Percentiles rank a stretch among this genome's conserved stretches.
These are phyloP conservation scores for Chymomyza costata DNA, from an alignment of 1,140 invertebrate species.

Conservation along the genomic window DNA sequence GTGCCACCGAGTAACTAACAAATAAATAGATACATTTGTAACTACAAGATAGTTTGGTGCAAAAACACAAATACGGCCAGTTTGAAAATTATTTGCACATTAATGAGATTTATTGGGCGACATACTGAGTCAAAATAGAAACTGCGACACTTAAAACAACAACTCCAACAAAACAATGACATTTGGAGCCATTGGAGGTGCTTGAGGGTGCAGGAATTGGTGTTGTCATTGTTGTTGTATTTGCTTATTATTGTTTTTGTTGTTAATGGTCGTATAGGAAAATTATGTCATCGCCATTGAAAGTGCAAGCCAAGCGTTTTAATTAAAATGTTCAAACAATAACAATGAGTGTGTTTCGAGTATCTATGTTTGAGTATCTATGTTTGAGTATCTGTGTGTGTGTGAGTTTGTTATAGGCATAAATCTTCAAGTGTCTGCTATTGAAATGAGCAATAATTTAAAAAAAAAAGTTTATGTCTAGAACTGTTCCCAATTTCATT, in stretches of 20 bases:
- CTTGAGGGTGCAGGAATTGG: not conserved
- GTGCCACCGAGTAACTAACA: no score
- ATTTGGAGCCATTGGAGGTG: no score
- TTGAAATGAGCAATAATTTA: no score
- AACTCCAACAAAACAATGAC: not conserved
- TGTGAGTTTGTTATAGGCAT: no score
- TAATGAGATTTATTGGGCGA: constrained; percentile 50
- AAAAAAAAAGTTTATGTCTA: constrained; percentile 14
- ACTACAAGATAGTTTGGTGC: no score
- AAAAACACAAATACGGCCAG: constrained; percentile 21
- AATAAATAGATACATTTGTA: no score
- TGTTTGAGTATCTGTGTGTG: no score
- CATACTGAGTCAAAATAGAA: constrained; percentile 23
- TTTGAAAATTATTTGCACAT: constrained; percentile 52
- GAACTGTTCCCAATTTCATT: not conserved
- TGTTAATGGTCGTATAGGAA: constrained; percentile 5
- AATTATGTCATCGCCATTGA: constrained; percentile 54
- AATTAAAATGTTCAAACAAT: constrained; percentile 66
- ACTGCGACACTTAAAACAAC: constrained; percentile 15
- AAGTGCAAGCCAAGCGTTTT: constrained; percentile 37
- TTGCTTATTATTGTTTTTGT: no score
- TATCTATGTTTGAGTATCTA: no score
- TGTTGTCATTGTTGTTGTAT: no score
- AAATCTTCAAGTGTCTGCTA: no score
- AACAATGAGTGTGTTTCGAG: no score